Evolutionary conservation across 1,140 invertebrate genomes (phyloP).

Genomic region (Meteorus sp.): DNA sequence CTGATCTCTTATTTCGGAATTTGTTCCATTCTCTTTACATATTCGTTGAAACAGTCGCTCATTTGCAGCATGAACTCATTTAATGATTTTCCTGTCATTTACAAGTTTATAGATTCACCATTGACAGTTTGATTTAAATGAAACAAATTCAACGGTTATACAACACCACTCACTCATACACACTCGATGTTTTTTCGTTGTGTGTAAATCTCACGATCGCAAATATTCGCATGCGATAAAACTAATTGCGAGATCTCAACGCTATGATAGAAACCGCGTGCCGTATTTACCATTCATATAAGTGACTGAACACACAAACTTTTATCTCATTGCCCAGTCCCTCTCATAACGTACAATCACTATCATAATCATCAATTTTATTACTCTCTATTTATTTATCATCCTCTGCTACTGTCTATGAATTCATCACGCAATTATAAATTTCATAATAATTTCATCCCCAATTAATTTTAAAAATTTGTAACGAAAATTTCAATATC

Average conservation of each 20-base stretch:
- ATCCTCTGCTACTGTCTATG: neutral
- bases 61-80: no score
- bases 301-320: neutral
- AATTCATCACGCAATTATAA: neutral
- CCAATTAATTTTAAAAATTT: no score
- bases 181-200: conserved; percentile 4
- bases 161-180: conserved; percentile 20
- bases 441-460: neutral
- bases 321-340: neutral
- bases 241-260: conserved; percentile 25
- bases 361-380: no score
- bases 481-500: no score
- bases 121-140: conserved; percentile 25
- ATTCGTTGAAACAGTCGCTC: no score
- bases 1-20: no score
- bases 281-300: neutral
- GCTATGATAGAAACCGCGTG: conserved; percentile 10
- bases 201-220: conserved; percentile 12
- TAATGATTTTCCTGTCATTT: conserved; percentile 17
- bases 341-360: no score
- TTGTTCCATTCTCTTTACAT: no score
- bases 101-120: conserved; percentile 24
- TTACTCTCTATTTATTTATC: neutral
- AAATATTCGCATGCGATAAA: conserved; percentile 12
- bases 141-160: conserved; percentile 22